Evolutionary conservation across 2,888 invertebrate genomes (phyloP).

Genomic region (Cosmia trapezina): DNA sequence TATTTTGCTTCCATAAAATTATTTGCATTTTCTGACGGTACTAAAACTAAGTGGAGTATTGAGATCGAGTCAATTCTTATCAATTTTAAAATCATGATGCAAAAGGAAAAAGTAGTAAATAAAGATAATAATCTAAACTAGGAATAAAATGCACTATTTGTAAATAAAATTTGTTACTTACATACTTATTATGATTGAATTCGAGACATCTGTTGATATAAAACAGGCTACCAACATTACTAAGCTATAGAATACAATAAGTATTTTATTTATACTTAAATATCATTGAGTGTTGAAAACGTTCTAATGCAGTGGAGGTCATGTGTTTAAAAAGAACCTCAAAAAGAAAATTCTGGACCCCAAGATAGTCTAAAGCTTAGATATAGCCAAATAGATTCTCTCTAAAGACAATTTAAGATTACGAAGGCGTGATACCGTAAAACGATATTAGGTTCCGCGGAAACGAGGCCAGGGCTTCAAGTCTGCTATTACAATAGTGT

Average conservation of each 20-base stretch:
- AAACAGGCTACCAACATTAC: slow-evolving; percentile 9
- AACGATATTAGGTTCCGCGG: too few relatives aligned
- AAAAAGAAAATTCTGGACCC: slow-evolving; percentile 1
- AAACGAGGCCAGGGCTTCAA: too few relatives aligned
- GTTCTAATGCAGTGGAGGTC: slow-evolving; percentile 3
- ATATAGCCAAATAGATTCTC: background rate
- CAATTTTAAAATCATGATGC: slow-evolving; percentile 25
- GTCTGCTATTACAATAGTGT: too few relatives aligned
- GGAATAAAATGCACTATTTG: slow-evolving; percentile 22
- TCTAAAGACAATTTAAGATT: background rate
- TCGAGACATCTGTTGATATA: slow-evolving; percentile 20
- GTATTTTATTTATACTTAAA: background rate
- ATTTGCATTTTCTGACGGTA: slow-evolving; percentile 9
- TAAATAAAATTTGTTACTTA: slow-evolving; percentile 29
- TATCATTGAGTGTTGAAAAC: slow-evolving; percentile 9
- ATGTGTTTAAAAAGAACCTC: background rate
- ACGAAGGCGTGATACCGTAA: background rate
- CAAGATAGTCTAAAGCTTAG: background rate
- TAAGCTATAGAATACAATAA: slow-evolving; percentile 15
- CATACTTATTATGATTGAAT: slow-evolving; percentile 10
- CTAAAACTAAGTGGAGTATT: slow-evolving; percentile 33
- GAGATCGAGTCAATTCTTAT: slow-evolving; percentile 38
- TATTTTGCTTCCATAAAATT: slow-evolving; percentile 12
- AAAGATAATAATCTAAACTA: slow-evolving; percentile 21
- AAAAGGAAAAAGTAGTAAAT: slow-evolving; percentile 14